A percentile compares a stretch with the other conserved stretches of the same genome.
phyloP scores from a whole-genome alignment of 2,888 invertebrate species.

The Polyommatus iphigenia region DNA sequence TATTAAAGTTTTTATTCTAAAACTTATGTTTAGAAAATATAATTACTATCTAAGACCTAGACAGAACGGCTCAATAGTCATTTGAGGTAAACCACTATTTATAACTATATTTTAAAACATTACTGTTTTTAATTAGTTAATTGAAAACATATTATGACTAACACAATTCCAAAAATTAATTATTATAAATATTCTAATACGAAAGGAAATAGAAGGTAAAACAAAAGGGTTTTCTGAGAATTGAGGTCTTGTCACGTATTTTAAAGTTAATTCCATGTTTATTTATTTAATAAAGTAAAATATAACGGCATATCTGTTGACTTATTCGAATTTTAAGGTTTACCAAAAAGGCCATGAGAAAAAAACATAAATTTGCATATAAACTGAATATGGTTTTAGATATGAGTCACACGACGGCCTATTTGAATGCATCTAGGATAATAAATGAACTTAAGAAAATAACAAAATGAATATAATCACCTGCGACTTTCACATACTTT shows the following conservation, averaged over 20 bases:
- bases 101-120: too few relatives aligned
- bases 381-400: not conserved
- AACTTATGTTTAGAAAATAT: not conserved
- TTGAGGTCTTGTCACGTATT: not conserved
- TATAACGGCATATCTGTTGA: not conserved
- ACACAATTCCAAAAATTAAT: conserved; percentile 3
- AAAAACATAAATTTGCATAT: conserved; percentile 5
- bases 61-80: too few relatives aligned
- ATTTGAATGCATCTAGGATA: conserved; percentile 19
- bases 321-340: not conserved
- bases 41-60: too few relatives aligned
- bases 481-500: conserved; percentile 61
- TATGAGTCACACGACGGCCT: not conserved
- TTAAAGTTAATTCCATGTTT: not conserved
- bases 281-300: not conserved
- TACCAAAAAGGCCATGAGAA: not conserved
- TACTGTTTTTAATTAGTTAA: too few relatives aligned
- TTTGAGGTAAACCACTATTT: too few relatives aligned
- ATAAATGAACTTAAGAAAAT: conserved; percentile 22
- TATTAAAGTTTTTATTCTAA: not conserved
- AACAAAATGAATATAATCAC: conserved; percentile 30
- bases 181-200: not conserved
- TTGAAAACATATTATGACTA: not conserved
- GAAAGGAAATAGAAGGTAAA: not conserved
- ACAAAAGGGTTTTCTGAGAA: conserved; percentile 3